phyloP scores from a whole-genome alignment of 2,113 vertebrate species.

The Melanostigma gelatinosum region DNA sequence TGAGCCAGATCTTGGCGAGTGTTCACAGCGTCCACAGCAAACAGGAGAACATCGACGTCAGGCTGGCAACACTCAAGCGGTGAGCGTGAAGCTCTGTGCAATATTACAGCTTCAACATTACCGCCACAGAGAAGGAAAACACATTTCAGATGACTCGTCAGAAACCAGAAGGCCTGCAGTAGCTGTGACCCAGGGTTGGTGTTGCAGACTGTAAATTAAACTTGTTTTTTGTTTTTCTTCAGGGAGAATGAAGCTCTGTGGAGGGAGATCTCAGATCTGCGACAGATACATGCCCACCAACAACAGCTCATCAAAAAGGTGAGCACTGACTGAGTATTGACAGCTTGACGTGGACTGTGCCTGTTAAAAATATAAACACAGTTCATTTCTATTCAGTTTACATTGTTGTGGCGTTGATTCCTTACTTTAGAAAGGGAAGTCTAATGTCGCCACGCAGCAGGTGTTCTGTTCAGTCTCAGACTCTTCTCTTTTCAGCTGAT shows the following conservation, averaged over 20 bases:
- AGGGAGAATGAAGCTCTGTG: slow-evolving; percentile 97
- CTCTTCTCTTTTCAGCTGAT: slow-evolving; percentile 85
- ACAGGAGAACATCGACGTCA: slow-evolving; percentile 91
- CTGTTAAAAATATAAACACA: neutral
- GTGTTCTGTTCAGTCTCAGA: neutral
- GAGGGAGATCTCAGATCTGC: slow-evolving; percentile 93
- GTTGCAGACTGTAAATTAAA: neutral
- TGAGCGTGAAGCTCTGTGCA: slow-evolving; percentile 57
- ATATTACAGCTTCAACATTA: neutral
- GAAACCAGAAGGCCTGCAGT: no score
- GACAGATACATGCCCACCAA: slow-evolving; percentile 93
- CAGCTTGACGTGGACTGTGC: neutral
- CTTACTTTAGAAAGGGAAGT: neutral
- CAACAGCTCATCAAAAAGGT: slow-evolving; percentile 97
- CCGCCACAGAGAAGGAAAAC: neutral
- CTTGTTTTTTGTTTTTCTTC: slow-evolving; percentile 29
- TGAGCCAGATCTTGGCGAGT: slow-evolving; percentile 91
- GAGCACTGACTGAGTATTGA: neutral
- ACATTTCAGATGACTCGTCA: neutral
- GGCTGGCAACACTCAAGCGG: slow-evolving; percentile 92
- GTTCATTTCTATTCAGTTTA: neutral
- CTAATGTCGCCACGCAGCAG: neutral
- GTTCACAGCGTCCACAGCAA: slow-evolving; percentile 93
- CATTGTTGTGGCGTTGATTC: neutral
- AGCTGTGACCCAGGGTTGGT: no score